Evolutionary conservation across 1,140 invertebrate genomes (phyloP), one percentile per base, ranked within the genome.

Genomic region (Anagrus nilaparvatae): DNA sequence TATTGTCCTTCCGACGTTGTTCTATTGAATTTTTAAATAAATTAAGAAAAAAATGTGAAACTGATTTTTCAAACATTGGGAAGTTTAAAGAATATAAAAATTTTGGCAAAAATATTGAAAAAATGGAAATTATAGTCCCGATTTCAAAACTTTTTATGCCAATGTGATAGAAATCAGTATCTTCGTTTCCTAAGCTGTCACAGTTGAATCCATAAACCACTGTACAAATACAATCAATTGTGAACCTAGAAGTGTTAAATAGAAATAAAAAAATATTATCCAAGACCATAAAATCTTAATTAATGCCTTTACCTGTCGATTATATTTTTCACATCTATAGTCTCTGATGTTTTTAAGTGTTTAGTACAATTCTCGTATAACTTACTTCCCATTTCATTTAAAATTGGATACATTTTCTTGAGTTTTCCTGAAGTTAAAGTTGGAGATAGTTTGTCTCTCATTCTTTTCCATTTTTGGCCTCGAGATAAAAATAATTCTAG

Each of bases 401-500:
- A 56, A 0, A 69, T 53, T 3, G 50, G 46, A 17, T 74, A 72
- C 70, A 77, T 74, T 5, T 48, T 54, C 53, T 74, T 77, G 20
- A 79, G 55, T 58, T 75, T 77, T 5, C 65, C 68, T 1, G 73
- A 62, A 3, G 73, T 73, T 47, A 79, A 79, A 4, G 69, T 65
- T 1, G 74, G 73, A 1, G 68, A 65, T 12, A 79, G 44, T 44
- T 75, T 74, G 0, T 56, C 46, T 35, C 76, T 60, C 2, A 79
- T 43, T 30, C 55, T 60, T 32, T 63, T 69, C 77, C 76, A 79
- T 46, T 66, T 51, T 23, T 69, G 55, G 0, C 61, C 64, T 27
- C 59, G 53, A 25, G 68, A 33, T 14, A 59, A 47, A 24, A 78
- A 71, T 17, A 81, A 55, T 46, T 76, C 71, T 7, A 67, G 65